Evolutionary conservation across 2,113 vertebrate species (phyloP).

Genomic region (Nematolebias whitei): DNA sequence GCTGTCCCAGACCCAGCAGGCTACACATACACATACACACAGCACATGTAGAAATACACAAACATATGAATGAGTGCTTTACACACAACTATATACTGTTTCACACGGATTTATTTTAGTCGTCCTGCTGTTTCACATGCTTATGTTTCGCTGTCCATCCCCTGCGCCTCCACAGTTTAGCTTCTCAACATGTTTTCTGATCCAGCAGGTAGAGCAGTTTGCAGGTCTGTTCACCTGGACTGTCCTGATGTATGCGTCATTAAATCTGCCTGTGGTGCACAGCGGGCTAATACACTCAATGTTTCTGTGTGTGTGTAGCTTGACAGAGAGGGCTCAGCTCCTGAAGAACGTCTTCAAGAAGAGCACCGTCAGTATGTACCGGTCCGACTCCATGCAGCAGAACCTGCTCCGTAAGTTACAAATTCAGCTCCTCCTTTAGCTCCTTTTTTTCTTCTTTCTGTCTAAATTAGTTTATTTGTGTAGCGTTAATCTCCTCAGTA

Average conservation of each 20-base stretch:
- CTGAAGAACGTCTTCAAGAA: slow-evolving; percentile 99
- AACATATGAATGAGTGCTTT: not conserved
- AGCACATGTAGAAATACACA: slow-evolving; percentile 5
- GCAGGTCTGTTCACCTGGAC: slow-evolving; percentile 41
- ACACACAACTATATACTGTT: slow-evolving; percentile 1
- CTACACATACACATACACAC: slow-evolving; percentile 11
- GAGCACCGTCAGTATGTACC: slow-evolving; percentile 93
- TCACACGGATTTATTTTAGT: slow-evolving; percentile 18
- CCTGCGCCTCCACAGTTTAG: slow-evolving; percentile 12
- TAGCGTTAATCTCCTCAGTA: not conserved
- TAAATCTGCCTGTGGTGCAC: slow-evolving; percentile 62
- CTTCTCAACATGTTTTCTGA: slow-evolving; percentile 24
- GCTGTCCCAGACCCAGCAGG: slow-evolving; percentile 61
- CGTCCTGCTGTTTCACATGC: slow-evolving; percentile 22
- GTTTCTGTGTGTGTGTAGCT: slow-evolving; percentile 70
- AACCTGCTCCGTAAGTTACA: slow-evolving; percentile 94
- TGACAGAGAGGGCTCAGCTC: slow-evolving; percentile 95
- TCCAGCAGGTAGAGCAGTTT: slow-evolving; percentile 65
- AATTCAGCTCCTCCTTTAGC: no score
- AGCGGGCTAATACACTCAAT: slow-evolving; percentile 53
- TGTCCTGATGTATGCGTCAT: slow-evolving; percentile 60
- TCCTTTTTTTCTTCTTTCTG: not conserved
- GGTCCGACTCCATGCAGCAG: slow-evolving; percentile 94
- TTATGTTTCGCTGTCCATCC: slow-evolving; percentile 16
- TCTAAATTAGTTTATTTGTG: not conserved